A percentile compares a stretch with the other conserved stretches of the same genome.
These are phyloP conservation scores for Oryzaephilus surinamensis DNA, from an alignment of 1,140 invertebrate species.

Conservation along the genomic window DNA sequence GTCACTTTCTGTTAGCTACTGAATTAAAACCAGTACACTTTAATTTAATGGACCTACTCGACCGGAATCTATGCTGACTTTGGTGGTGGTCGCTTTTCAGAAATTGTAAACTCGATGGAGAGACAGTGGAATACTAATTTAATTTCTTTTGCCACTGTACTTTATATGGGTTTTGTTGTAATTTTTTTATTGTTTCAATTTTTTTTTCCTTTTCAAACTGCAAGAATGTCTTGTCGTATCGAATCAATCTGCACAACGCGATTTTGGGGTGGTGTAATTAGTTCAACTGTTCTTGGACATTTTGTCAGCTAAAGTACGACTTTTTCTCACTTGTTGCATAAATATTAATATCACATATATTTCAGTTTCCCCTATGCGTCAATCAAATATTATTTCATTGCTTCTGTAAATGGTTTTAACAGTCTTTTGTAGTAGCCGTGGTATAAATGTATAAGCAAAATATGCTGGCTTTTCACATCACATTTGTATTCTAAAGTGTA, in stretches of 20 bases:
- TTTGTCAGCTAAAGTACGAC: too few species aligned
- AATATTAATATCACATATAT: too few species aligned
- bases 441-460: too few species aligned
- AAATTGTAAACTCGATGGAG: slow-evolving; percentile 20
- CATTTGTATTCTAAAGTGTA: too few species aligned
- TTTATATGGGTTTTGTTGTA: slow-evolving; percentile 4
- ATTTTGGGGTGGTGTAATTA: too few species aligned
- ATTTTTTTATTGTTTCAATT: slow-evolving; percentile 8
- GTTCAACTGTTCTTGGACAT: too few species aligned
- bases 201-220: slow-evolving; percentile 3
- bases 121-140: slow-evolving; percentile 19
- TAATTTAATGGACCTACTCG: slow-evolving; percentile 18
- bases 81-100: slow-evolving; percentile 15
- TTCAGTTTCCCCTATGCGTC: too few species aligned
- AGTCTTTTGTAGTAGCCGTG: too few species aligned
- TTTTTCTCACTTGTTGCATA: too few species aligned
- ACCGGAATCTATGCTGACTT: slow-evolving; percentile 16
- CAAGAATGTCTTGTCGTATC: slow-evolving; percentile 7
- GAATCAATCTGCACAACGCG: slow-evolving; percentile 5
- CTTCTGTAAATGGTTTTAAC: too few species aligned
- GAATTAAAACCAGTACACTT: slow-evolving; percentile 19
- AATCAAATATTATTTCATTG: too few species aligned
- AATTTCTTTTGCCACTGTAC: slow-evolving; percentile 6
- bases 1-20: slow-evolving; percentile 15
- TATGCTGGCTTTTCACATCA: too few species aligned